Base-by-base conservation (phyloP, 1,140 invertebrate species). In the Hesperophylax magnus region DNA sequence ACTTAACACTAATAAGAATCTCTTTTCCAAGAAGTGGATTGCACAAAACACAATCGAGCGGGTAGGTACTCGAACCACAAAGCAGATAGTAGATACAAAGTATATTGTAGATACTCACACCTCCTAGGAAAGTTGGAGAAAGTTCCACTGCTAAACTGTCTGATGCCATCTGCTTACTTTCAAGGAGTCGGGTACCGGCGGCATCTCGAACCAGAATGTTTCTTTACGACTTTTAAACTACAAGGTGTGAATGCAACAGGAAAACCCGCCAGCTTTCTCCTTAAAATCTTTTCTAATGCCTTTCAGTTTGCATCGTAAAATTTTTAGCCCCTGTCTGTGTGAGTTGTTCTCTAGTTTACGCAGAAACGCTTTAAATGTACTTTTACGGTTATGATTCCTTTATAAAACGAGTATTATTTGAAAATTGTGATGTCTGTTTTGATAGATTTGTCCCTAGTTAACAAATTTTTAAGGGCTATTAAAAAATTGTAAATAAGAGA, bases 211-310 rank as follows among this genome's bases (percentile, higher is more conserved):
- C 24, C 34, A 74, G 80, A 63, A 71, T 77, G 80, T 72, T 77
- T 65, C 65, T 81, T 81, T 81, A 81, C 74, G 80, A 78, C 60
- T 78, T 81, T 81, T 72, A 77, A 78, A 78, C 74, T 71, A 71
- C 74, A 76, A 81, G 80, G 80, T 81, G 80, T 58, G 80, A 81
- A 77, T 77, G 80, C 80, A 77, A 52, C 67, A 39, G n/a, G 20
- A 31, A 47, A 20, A 27, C n/a, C 15, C 34, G 34, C 39, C 34
- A 18, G 34, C 63, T 18, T 52, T 71, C 24, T 71, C 34, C n/a
- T 65, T n/a, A 20, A n/a, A 79, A 58, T 47, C 69, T 79, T 79
- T 79, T 60, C 74, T 72, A 27, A 72, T 24, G 61, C 27, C 74
- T 79, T 76, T 79, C 56, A 69, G 67, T 79, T 79, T 34, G 58